Evolutionary conservation across 2,113 vertebrate genomes (phyloP), one percentile per base, ranked within the genome.

Genomic region (Gallinago undulata): DNA sequence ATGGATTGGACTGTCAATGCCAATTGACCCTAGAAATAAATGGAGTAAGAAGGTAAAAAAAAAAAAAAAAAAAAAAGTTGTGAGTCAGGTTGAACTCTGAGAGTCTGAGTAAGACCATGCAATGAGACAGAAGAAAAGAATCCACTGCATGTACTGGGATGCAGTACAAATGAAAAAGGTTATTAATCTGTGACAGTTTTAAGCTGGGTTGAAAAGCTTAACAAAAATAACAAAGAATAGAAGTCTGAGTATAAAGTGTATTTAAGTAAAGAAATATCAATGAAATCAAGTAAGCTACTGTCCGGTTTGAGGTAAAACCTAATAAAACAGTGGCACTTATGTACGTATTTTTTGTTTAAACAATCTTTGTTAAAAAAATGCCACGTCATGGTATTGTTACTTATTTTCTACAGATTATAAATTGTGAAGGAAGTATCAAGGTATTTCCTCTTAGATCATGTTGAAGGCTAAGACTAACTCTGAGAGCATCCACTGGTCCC

Each of bases 401-500:
- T 53, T 60, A 50, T 18, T 76, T 90, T 87, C 64, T 11, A 17
- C 10, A 39, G 22, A 63, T 75, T 64, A 75, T 56, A 62, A 53
- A n/a, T 27, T 64, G 15, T 35, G 48, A 75, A 63, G 19, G 23
- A 45, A 70, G 18, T 2, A 41, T 69, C 28, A 48, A 43, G 8
- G 7, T 16, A 35, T 64, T 60, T 79, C 27, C 35, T 68, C 25
- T 75, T 79, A 39, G 28, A 33, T 33, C 23, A 48, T 3, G 1
- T 2, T 43, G 55, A 66, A 87, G 11, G 21, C 23, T 77, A 37
- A 73, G 37, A 57, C 5, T 14, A 28, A 31, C 28, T 62, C 15
- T 27, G 30, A 81, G 15, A 48, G 1, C 6, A 77, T 35, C 9
- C 35, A 56, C 4, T 1, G 0, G 2, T 53, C 14, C 19, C 19